Base-by-base conservation (phyloP, 2,888 invertebrate genomes). In the Smittia aterrima region DNA sequence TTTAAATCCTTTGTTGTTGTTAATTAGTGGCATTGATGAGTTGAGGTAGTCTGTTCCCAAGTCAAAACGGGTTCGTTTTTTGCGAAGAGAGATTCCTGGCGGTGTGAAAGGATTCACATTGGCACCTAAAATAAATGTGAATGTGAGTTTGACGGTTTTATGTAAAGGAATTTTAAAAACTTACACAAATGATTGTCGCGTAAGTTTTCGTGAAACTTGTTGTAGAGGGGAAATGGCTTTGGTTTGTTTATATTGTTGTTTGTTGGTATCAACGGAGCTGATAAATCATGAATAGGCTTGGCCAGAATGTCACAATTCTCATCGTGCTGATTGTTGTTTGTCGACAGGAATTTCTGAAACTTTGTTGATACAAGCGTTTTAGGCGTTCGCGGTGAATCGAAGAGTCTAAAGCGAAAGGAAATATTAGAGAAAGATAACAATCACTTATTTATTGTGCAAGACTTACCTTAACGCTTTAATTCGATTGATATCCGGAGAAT, bases 71-170 rank as follows among this genome's bases (percentile, higher is more conserved):
- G 74, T 64, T 24, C 62, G 16, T 20, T 74, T 67, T 11, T 67
- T 67, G 24, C 58, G 68, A 18, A 72, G 32, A 11, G 67, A 79
- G 82, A 81, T 80, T 89, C 90, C 91, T 78, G 89, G 90, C 2
- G 92, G 92, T 2, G 92, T 92, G 78, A 95, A 95, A 0, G 95
- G 95, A 83, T 95, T 95, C 62, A 94, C 88, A 82, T 94, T 95
- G 27, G 90, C 92, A 0, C 80, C 79, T 62, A 80, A 18, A n/a
- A 58, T 22, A 11, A 58, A 11, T n/a, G n/a, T n/a, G 11, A 11
- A 38, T 6, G 38, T 9, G 38, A 11, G 11, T 38, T 38, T 9
- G 38, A 38, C 11, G 38, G n/a, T n/a, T n/a, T n/a, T n/a, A n/a
- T n/a, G n/a, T n/a, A n/a, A n/a, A n/a, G n/a, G n/a, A n/a, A n/a